Conservation (phyloP, 2,888 invertebrate species). For the Melolontha melolontha region DNA sequence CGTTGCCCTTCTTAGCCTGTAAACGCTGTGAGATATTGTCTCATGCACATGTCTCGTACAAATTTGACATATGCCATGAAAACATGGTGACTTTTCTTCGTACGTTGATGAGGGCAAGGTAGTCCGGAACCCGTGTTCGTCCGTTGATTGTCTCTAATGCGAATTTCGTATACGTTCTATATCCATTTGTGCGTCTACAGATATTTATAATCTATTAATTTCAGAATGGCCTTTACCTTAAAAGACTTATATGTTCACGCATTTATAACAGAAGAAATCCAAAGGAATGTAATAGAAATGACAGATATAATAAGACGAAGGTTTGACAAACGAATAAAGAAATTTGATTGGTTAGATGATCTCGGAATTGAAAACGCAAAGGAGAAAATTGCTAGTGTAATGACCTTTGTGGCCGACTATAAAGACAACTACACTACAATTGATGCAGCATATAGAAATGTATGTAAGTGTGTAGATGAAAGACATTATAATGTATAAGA, state of each 20-base stretch:
- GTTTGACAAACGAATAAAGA: conserved; percentile 55
- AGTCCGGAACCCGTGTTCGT: too few species aligned
- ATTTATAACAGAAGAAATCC: conserved; percentile 57
- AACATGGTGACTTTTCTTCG: too few species aligned
- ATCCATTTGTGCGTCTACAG: too few species aligned
- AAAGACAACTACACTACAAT: conserved; percentile 38
- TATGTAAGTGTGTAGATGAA: conserved; percentile 48
- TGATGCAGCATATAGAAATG: conserved; percentile 53
- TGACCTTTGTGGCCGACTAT: conserved; percentile 57
- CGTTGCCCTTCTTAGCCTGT: too few species aligned
- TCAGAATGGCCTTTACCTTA: conserved; percentile 46
- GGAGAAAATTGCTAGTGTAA: conserved; percentile 57
- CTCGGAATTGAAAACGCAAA: conserved; percentile 57
- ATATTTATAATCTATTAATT: too few species aligned
- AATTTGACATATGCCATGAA: too few species aligned
- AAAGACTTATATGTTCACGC: conserved; percentile 58
- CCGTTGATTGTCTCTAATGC: too few species aligned
- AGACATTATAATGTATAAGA: not conserved
- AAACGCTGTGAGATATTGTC: too few species aligned
- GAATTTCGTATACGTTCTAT: too few species aligned
- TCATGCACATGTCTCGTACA: too few species aligned
- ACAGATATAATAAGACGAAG: conserved; percentile 59
- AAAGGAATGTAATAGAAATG: conserved; percentile 55
- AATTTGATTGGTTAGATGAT: conserved; percentile 60
- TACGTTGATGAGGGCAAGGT: too few species aligned